These are phyloP conservation scores for Peribatodes rhomboidaria DNA, from an alignment of 2,888 invertebrate species.

Conservation along the genomic window DNA sequence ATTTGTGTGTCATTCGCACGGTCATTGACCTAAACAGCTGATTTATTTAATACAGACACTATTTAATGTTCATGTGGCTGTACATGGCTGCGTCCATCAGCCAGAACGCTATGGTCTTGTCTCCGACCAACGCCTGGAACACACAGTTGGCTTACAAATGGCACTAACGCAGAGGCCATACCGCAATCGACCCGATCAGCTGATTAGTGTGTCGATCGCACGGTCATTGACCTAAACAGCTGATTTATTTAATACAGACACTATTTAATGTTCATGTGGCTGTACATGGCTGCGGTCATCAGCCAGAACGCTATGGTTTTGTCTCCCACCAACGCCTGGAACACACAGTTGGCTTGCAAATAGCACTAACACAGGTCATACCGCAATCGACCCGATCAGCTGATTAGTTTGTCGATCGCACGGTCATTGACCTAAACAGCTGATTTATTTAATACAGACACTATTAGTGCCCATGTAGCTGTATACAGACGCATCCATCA, in stretches of 20 bases:
- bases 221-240: too few species aligned
- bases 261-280: constrained; percentile 97
- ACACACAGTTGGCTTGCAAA: background rate
- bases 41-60: too few species aligned
- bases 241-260: too few species aligned
- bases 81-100: constrained; percentile 99
- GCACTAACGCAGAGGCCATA: background rate
- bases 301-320: constrained; percentile 99
- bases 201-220: too few species aligned
- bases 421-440: too few species aligned
- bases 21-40: too few species aligned
- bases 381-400: too few species aligned
- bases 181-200: too few species aligned
- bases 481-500: too few species aligned
- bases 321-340: constrained; percentile 96
- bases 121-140: constrained; percentile 95
- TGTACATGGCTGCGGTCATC: constrained; percentile 99
- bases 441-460: too few species aligned
- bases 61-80: constrained; percentile 97
- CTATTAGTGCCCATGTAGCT: background rate
- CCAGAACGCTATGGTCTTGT: constrained; percentile 99
- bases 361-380: background rate
- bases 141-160: background rate
- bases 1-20: too few species aligned
- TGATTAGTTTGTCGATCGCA: too few species aligned